Base-by-base conservation (phyloP, 1,140 invertebrate genomes). In the Drosophila guanche region DNA sequence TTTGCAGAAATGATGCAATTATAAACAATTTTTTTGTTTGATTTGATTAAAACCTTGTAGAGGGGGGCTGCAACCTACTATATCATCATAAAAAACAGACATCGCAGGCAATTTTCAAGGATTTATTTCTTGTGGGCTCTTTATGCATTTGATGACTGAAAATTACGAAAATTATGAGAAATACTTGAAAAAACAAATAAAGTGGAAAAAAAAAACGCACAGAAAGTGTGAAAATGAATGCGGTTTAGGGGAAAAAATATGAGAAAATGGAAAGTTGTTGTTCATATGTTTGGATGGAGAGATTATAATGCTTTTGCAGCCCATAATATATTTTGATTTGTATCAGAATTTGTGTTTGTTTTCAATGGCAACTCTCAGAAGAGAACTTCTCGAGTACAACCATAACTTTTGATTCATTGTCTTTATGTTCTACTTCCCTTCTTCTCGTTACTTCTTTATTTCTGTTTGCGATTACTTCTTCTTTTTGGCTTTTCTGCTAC, bases 1-100 rank as follows among this genome's bases (percentile, higher is more conserved):
- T 29, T 42, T 50, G 29, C 53, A n/a, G 48, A 70, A 71, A 42
- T 59, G 23, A 86, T 80, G 81, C 80, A 85, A 85, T 85, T 85
- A 85, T 85, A 86, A 85, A 85, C 60, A 80, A 85, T 85, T 85
- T 85, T 80, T 76, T 57, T n/a, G 72, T 58, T 58, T 76, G 47
- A 80, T 85, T 80, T 85, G 10, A 67, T 85, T 65, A 73, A 22
- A 37, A 58, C 67, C 27, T 61, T 55, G 48, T 25, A 43, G 42
- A 48, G 52, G 12, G 20, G 29, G 42, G n/a, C 33, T 20, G 40
- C 51, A 20, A 37, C 50, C 33, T 55, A 41, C 42, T 65, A 43
- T 20, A 65, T 73, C 55, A 62, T 77, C 79, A 84, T 84, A 84
- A 83, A 84, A 75, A 83, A 56, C 79, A 83, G 79, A 83, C 70